Base-by-base conservation (phyloP, 2,888 invertebrate species). In the Fabriciana adippe region DNA sequence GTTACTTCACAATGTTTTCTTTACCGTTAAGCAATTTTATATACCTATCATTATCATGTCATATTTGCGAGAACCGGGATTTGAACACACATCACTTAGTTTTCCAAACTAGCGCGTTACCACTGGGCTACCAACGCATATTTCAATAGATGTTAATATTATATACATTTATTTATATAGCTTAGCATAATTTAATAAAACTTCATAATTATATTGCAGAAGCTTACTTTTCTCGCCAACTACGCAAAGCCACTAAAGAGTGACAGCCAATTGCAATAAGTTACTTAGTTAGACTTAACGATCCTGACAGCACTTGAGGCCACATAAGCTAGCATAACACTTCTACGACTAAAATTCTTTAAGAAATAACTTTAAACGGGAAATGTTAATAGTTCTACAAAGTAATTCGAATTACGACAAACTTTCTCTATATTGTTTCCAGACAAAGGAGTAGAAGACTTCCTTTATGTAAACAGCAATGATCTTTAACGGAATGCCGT, bases 401-500 rank as follows among this genome's bases (percentile, higher is more conserved):
- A 71, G 67, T 66, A 63, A 61, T 73, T 71, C 65, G 69, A 71
- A 73, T 66, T 59, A 65, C 65, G 66, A 68, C 63, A 69, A 62
- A 69, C 61, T 69, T 66, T 56, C 55, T 54, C 60, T 64, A 64
- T 72, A 72, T 72, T 72, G 67, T 70, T 70, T 59, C 45, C 67
- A 59, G 57, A 70, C 70, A 72, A 73, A 68, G 73, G 67, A 66
- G 69, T 57, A 65, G 11, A 35, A 56, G 66, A 73, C 64, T 72
- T 69, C 72, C 67, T 72, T 72, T 72, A 69, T 72, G 72, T 61
- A 69, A 70, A 68, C 72, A 72, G 72, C 68, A 72, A 73, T 69
- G 71, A 69, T 72, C 66, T 72, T 73, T 73, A 74, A 73, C 69
- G 68, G 65, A 64, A 68, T 70, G 73, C 68, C 70, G 73, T 72